These are phyloP conservation scores for Galleria mellonella DNA, from an alignment of 1,140 invertebrate genomes.

Conservation along the genomic window DNA sequence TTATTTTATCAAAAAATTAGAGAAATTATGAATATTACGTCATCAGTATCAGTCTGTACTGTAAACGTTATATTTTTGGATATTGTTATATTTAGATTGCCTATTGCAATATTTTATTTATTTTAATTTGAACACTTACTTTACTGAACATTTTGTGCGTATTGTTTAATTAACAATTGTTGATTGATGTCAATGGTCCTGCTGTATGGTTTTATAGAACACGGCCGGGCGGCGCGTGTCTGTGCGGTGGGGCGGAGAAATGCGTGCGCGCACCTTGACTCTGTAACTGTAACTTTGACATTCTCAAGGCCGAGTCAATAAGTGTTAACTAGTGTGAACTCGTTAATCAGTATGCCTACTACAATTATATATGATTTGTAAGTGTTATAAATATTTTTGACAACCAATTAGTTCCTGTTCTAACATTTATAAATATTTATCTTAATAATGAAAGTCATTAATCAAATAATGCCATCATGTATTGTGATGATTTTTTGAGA, in stretches of 20 bases:
- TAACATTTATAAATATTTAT: no score
- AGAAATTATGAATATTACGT: no score
- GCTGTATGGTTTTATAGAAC: constrained; percentile 58
- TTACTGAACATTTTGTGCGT: constrained; percentile 15
- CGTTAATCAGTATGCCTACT: constrained; percentile 20
- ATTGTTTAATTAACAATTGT: constrained; percentile 11
- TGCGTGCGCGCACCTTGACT: constrained; percentile 48
- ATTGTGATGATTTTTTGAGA: no score
- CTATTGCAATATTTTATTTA: no score
- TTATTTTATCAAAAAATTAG: no score
- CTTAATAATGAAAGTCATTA: no score
- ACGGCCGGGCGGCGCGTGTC: constrained; percentile 8
- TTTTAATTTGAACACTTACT: constrained; percentile 15
- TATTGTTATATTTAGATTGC: no score
- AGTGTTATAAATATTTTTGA: no score
- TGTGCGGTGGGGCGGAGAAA: constrained; percentile 44
- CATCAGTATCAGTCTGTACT: no score
- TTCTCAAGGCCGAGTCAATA: constrained; percentile 28
- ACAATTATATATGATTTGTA: not conserved
- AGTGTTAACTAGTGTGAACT: constrained; percentile 10
- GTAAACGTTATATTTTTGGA: no score
- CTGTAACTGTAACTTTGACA: constrained; percentile 41
- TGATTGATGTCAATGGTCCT: constrained; percentile 49
- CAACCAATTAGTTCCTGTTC: no score
- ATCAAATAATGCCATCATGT: no score